Base-by-base conservation (phyloP, 2,888 invertebrate genomes). In the Rhaphigaster nebulosa region DNA sequence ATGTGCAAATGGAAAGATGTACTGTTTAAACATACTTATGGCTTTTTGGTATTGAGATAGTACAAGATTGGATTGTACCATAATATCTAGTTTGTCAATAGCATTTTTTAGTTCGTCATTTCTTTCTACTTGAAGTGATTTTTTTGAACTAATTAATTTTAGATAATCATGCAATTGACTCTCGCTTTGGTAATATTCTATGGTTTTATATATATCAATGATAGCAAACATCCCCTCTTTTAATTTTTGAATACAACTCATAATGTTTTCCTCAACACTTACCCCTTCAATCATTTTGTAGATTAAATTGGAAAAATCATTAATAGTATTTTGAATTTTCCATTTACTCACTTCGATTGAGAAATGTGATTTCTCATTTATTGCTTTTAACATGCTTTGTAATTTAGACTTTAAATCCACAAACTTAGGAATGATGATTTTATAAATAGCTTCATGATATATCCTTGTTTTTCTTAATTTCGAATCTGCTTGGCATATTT, bases 1-100 rank as follows among this genome's bases (percentile, higher is more conserved):
- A 89, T 89, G 65, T n/a, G 89, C 89, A 45, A 89, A 70, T 38
- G 89, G 89, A 70, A 89, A 89, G 29, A 70, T 41, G 26, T 89
- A 89, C 23, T 89, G 89, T 70, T 41, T 89, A 70, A 89, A 89
- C 23, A 65, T 65, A n/a, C 29, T 38, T 38, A 70, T 70, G 3
- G 89, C 89, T 41, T 41, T 89, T 4, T 89, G 60, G 15, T 89
- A 89, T 65, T 89, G 56, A 29, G 38, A 60, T n/a, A 89, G 41
- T 18, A 89, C 70, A 29, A 89, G 65, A 15, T 89, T 89, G 6
- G 70, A 89, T 29, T 70, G 15, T 70, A 89, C 65, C 34, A 65
- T 45, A 23, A n/a, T 12, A 41, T 89, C 89, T n/a, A 89, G 50
- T 89, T 50, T n/a, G 23, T 45, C 15, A 29, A 70, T 41, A 10